Conservation (phyloP, 2,888 invertebrate genomes). For the Iphiclides podalirius region DNA sequence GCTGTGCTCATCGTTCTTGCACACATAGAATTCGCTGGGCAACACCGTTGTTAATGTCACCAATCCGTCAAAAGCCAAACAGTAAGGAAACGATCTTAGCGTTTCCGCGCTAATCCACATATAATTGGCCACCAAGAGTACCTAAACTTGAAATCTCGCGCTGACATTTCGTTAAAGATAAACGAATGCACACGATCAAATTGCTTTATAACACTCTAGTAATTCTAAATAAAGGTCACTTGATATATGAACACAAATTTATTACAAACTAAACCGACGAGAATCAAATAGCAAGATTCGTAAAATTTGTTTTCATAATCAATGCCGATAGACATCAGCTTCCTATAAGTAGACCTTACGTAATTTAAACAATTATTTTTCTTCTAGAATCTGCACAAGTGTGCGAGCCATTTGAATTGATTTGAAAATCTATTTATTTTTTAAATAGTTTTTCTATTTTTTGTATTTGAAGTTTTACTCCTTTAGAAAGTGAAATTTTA, state of each 20-base stretch:
- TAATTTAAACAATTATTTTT: constrained; percentile 1
- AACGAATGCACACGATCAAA: neutral
- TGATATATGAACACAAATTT: constrained; percentile 1
- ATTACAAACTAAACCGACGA: neutral
- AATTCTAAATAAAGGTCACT: neutral
- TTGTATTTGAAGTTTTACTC: no score
- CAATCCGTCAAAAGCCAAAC: neutral
- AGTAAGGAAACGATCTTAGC: neutral
- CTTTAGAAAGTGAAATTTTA: no score
- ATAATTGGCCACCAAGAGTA: constrained; percentile 7
- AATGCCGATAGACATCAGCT: constrained; percentile 2
- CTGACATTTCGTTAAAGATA: constrained; percentile 1
- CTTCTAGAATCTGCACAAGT: neutral
- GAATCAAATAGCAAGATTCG: neutral
- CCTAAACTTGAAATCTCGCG: neutral
- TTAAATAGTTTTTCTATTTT: no score
- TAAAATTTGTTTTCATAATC: constrained; percentile 1
- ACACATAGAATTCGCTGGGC: no score
- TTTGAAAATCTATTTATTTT: no score
- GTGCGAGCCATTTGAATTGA: no score
- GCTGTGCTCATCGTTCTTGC: neutral
- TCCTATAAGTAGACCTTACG: neutral
- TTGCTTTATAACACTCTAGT: neutral
- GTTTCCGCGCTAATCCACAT: neutral
- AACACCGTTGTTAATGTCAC: constrained; percentile 1